phyloP scores from a whole-genome alignment of 2,888 invertebrate genomes.

The Pammene fasciana region DNA sequence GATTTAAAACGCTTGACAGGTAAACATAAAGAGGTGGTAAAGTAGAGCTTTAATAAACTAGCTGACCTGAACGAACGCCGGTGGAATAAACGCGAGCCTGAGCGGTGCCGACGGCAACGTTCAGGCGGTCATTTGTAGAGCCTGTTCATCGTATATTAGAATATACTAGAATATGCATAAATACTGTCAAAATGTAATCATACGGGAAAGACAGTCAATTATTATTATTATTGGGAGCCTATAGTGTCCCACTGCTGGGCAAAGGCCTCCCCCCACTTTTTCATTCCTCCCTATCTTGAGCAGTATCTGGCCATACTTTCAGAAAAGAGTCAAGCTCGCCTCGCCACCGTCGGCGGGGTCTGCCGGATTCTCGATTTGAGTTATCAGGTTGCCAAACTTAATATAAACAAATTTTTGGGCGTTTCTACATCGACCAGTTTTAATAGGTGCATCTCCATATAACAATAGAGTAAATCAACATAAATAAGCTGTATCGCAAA shows the following conservation, averaged over 20 bases:
- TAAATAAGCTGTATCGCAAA: not conserved
- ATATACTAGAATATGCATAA: not conserved
- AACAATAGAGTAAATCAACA: not conserved
- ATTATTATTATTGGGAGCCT: too few relatives aligned
- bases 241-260: too few relatives aligned
- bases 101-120: constrained; percentile 26
- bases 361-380: too few relatives aligned
- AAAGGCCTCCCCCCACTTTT: too few relatives aligned
- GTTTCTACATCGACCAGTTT: not conserved
- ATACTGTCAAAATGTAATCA: not conserved
- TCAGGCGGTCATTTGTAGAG: not conserved
- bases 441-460: not conserved
- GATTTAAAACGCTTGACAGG: constrained; percentile 23
- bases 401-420: not conserved
- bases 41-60: not conserved
- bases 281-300: too few relatives aligned
- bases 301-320: too few relatives aligned
- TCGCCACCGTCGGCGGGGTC: too few relatives aligned
- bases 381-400: too few relatives aligned
- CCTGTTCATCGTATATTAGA: not conserved
- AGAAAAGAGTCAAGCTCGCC: too few relatives aligned
- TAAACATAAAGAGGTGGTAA: constrained; percentile 6
- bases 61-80: not conserved
- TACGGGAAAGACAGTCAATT: not conserved
- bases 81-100: constrained; percentile 13